Evolutionary conservation across 2,797 vertebrate species (phyloP).

Genomic region (Cercopithecus petaurista): DNA sequence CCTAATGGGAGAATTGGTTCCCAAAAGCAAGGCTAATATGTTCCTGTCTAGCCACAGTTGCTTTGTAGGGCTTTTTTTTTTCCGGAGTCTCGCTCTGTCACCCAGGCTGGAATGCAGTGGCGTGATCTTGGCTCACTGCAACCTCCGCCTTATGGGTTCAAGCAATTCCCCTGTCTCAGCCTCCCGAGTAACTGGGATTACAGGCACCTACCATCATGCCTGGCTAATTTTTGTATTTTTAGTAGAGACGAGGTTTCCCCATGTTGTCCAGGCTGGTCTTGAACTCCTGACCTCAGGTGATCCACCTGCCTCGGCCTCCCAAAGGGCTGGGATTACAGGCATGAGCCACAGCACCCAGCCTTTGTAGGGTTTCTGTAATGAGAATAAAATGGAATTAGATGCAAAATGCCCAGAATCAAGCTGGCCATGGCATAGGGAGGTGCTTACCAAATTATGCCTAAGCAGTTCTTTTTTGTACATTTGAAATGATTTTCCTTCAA

Average conservation of each 20-base stretch:
- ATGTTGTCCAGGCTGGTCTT: too few species aligned
- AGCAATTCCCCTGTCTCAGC: too few species aligned
- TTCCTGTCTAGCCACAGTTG: neutral
- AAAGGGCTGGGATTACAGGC: neutral
- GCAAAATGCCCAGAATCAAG: neutral
- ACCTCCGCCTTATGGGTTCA: too few species aligned
- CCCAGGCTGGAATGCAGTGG: too few species aligned
- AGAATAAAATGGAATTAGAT: neutral
- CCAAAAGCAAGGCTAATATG: neutral
- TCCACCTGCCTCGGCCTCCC: too few species aligned
- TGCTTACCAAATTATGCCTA: neutral
- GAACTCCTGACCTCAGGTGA: too few species aligned
- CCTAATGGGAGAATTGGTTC: neutral
- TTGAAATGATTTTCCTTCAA: neutral
- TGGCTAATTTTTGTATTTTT: too few species aligned
- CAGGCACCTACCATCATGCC: too few species aligned
- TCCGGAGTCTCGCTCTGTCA: too few species aligned
- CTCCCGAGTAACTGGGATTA: too few species aligned
- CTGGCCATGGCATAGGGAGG: neutral
- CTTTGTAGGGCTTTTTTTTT: neutral
- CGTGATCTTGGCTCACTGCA: too few species aligned
- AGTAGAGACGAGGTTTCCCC: too few species aligned
- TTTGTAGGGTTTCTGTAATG: neutral
- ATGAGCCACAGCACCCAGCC: neutral
- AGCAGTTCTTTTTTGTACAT: neutral